phyloP scores from a whole-genome alignment of 2,888 invertebrate species.

The Drosophila stalkeri region DNA sequence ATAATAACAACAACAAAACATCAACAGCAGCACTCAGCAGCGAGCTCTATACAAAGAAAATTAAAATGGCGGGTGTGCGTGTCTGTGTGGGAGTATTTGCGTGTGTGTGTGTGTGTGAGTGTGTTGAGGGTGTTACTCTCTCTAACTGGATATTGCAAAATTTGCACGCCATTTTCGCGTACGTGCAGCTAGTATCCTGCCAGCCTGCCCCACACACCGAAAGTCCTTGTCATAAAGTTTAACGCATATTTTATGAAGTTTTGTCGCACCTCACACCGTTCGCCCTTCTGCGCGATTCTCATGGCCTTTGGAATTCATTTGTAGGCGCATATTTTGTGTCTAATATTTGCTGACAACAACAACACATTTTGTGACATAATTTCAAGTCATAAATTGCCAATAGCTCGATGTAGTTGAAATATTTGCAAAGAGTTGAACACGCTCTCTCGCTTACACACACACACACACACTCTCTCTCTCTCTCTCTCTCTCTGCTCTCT shows the following conservation, averaged over 20 bases:
- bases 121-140: background rate
- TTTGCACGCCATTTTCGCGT: slow-evolving; percentile 67
- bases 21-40: slow-evolving; percentile 56
- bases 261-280: slow-evolving; percentile 22
- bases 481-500: too few relatives aligned
- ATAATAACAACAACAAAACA: slow-evolving; percentile 64
- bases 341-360: slow-evolving; percentile 40
- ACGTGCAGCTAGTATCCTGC: slow-evolving; percentile 46
- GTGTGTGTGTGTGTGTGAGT: slow-evolving; percentile 7
- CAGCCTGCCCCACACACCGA: slow-evolving; percentile 8
- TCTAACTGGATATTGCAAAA: slow-evolving; percentile 50
- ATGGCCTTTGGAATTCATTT: slow-evolving; percentile 47
- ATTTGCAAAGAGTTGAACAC: slow-evolving; percentile 6
- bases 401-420: slow-evolving; percentile 39
- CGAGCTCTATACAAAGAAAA: slow-evolving; percentile 56
- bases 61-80: slow-evolving; percentile 52
- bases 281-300: slow-evolving; percentile 1
- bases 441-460: background rate
- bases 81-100: background rate
- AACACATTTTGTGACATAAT: slow-evolving; percentile 71
- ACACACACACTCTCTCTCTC: background rate
- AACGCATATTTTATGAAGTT: slow-evolving; percentile 68
- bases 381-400: slow-evolving; percentile 72
- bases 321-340: slow-evolving; percentile 60
- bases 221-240: slow-evolving; percentile 64